Percentiles rank a stretch among this genome's conserved stretches.
Conservation (phyloP, 2,888 invertebrate species). For the Dynastes grantii region DNA sequence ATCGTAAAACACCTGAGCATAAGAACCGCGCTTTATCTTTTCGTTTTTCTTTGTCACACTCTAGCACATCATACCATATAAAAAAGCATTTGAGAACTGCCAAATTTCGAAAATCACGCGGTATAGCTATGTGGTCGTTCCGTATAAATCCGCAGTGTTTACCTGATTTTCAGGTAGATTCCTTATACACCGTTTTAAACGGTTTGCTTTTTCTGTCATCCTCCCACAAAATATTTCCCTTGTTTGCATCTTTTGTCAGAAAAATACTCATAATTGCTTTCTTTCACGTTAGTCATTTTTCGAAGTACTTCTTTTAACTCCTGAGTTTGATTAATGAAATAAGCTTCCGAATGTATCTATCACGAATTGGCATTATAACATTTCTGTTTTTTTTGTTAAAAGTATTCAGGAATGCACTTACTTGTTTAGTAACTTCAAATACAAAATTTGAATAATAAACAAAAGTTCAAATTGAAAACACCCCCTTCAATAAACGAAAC, state of each 20-base stretch:
- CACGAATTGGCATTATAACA: too few species aligned
- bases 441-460: too few species aligned
- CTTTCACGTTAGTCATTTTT: constrained; percentile 30
- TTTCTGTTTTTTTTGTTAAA: too few species aligned
- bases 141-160: constrained; percentile 39
- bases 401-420: too few species aligned
- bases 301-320: constrained; percentile 4
- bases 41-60: constrained; percentile 11
- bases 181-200: constrained; percentile 8
- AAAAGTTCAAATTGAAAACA: too few species aligned
- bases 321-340: not conserved
- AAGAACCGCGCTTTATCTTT: constrained; percentile 14
- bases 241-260: constrained; percentile 26
- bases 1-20: constrained; percentile 46
- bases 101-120: constrained; percentile 43
- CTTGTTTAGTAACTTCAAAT: too few species aligned
- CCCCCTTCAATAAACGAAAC: too few species aligned
- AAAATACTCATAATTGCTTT: constrained; percentile 23
- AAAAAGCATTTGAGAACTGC: constrained; percentile 26
- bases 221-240: constrained; percentile 26
- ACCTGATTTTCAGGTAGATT: constrained; percentile 49
- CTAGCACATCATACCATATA: not conserved
- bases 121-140: constrained; percentile 24
- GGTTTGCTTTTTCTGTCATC: constrained; percentile 21
- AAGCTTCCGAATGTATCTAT: too few species aligned